phyloP scores from a whole-genome alignment of 1,140 invertebrate genomes.

The Pygmarrhopalites habei region DNA sequence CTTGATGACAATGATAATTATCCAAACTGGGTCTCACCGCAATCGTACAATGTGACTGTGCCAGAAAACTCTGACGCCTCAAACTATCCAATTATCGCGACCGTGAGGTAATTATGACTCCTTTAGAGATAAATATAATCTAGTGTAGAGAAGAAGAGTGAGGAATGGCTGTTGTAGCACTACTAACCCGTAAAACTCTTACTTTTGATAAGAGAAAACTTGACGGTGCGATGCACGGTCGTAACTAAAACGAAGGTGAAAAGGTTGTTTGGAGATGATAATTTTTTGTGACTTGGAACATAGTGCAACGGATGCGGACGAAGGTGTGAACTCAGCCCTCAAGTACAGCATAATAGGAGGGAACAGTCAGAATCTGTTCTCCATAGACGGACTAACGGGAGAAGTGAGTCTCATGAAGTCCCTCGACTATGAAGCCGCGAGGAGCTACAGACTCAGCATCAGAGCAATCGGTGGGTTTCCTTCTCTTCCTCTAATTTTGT shows the following conservation, averaged over 20 bases:
- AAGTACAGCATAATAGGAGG: constrained; percentile 90
- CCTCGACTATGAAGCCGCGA: constrained; percentile 79
- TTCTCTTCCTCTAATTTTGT: background rate
- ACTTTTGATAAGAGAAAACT: background rate
- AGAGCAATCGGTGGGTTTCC: constrained; percentile 64
- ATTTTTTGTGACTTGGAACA: constrained; percentile 9
- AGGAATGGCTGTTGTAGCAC: too few species aligned
- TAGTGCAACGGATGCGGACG: constrained; percentile 80
- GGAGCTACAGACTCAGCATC: constrained; percentile 79
- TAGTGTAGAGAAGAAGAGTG: too few species aligned
- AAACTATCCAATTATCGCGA: constrained; percentile 73
- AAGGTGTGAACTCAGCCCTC: constrained; percentile 82
- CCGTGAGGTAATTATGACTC: constrained; percentile 69
- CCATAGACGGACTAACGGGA: constrained; percentile 84
- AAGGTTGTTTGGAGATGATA: background rate
- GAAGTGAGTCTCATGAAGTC: constrained; percentile 72
- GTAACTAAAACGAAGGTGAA: background rate
- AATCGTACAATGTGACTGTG: constrained; percentile 76
- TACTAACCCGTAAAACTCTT: too few species aligned
- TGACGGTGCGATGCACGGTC: background rate
- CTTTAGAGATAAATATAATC: too few species aligned
- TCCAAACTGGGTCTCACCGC: constrained; percentile 78
- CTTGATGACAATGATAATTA: constrained; percentile 85
- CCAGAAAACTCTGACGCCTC: constrained; percentile 78
- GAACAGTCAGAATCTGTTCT: constrained; percentile 86